phyloP scores from a whole-genome alignment of 2,888 invertebrate species.

The Spodoptera littoralis region DNA sequence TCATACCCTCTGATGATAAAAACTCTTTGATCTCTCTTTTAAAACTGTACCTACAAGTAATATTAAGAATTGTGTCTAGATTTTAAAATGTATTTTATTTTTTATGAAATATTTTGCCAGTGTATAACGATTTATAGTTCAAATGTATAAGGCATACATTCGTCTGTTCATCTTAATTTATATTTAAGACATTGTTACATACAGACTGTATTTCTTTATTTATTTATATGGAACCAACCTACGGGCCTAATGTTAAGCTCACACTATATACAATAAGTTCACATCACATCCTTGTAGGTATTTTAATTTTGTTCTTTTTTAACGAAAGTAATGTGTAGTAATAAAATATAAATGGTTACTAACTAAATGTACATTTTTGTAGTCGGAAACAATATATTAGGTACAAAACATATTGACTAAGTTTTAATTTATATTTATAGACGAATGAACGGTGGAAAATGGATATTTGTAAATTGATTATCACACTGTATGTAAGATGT shows the following conservation, averaged over 20 bases:
- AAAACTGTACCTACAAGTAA: slow-evolving; percentile 20
- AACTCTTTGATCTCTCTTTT: slow-evolving; percentile 51
- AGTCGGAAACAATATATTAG: slow-evolving; percentile 77
- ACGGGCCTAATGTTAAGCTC: slow-evolving; percentile 15
- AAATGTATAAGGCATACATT: neutral
- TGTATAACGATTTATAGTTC: neutral
- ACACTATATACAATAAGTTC: slow-evolving; percentile 14
- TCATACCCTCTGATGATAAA: slow-evolving; percentile 27
- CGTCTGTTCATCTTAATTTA: slow-evolving; percentile 12
- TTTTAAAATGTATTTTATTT: neutral
- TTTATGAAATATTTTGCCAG: slow-evolving; percentile 5
- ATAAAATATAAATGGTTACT: slow-evolving; percentile 54
- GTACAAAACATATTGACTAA: slow-evolving; percentile 84
- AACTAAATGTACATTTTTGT: slow-evolving; percentile 65
- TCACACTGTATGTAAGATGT: slow-evolving; percentile 81
- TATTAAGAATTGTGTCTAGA: slow-evolving; percentile 10
- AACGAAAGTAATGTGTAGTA: slow-evolving; percentile 48
- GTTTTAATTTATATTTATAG: slow-evolving; percentile 75
- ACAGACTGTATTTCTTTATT: slow-evolving; percentile 17
- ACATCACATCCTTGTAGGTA: slow-evolving; percentile 28
- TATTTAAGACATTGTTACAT: slow-evolving; percentile 8
- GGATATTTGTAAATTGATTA: slow-evolving; percentile 83
- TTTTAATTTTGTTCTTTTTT: slow-evolving; percentile 47
- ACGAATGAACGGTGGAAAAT: slow-evolving; percentile 71
- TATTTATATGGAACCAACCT: slow-evolving; percentile 24